phyloP scores from a whole-genome alignment of 2,113 vertebrate species.

The Sturnus vulgaris region DNA sequence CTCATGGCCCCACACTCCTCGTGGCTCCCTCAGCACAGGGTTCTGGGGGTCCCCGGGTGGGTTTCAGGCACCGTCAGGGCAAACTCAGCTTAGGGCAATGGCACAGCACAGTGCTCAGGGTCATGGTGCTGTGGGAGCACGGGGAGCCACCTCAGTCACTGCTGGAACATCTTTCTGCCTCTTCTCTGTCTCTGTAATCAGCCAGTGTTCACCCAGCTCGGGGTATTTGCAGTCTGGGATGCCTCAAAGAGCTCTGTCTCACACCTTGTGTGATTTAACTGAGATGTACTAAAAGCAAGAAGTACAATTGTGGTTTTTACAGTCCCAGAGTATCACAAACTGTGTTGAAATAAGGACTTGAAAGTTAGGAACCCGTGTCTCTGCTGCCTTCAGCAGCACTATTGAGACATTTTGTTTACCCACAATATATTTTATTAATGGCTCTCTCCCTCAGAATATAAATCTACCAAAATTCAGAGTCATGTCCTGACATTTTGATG shows the following conservation, averaged over 20 bases:
- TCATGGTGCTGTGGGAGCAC: accelerated
- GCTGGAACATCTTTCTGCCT: not conserved
- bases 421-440: not conserved
- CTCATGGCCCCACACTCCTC: not conserved
- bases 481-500: not conserved
- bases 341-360: not conserved
- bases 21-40: accelerated
- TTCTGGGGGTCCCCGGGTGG: not conserved
- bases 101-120: not conserved
- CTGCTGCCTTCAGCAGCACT: not conserved
- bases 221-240: not conserved
- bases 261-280: not conserved
- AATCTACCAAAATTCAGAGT: not conserved
- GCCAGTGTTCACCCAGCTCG: not conserved
- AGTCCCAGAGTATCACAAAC: not conserved
- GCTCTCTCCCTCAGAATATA: not conserved
- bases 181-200: not conserved
- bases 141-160: accelerated
- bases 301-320: not conserved
- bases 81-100: not conserved
- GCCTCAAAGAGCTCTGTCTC: not conserved
- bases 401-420: not conserved
- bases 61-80: not conserved
- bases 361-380: not conserved
- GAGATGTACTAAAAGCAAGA: not conserved